Percentiles rank a stretch among this genome's conserved stretches.
These are phyloP conservation scores for Fragariocoptes setiger DNA, from an alignment of 1,140 invertebrate genomes.

Conservation along the genomic window DNA sequence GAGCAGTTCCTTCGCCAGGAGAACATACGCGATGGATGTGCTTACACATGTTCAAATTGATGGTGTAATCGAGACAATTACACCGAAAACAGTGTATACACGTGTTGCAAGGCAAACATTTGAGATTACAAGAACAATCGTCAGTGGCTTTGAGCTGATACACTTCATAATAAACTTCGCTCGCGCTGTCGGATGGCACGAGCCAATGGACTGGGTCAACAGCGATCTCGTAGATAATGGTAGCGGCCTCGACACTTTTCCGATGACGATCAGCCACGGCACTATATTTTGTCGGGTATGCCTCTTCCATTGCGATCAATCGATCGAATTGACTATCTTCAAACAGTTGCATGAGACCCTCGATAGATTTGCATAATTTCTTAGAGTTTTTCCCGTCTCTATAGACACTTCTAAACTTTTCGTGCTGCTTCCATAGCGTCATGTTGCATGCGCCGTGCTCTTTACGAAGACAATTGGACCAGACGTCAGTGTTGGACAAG, in stretches of 20 bases:
- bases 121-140: not conserved
- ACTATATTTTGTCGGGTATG: not conserved
- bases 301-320: not conserved
- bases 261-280: not conserved
- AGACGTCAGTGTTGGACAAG: not conserved
- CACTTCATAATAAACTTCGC: not conserved
- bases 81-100: not conserved
- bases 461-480: not conserved
- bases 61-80: not conserved
- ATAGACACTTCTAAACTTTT: not conserved
- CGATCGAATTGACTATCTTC: not conserved
- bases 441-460: not conserved
- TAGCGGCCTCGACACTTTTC: not conserved
- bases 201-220: not conserved
- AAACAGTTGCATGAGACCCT: not conserved
- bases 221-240: not conserved
- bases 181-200: not conserved
- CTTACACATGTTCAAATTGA: not conserved
- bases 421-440: not conserved
- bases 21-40: not conserved
- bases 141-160: not conserved
- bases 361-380: not conserved
- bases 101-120: not conserved
- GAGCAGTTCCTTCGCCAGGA: too few relatives aligned
- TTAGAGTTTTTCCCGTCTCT: not conserved